Conservation (phyloP, 2,888 invertebrate species). For the Eupeodes luniger region DNA sequence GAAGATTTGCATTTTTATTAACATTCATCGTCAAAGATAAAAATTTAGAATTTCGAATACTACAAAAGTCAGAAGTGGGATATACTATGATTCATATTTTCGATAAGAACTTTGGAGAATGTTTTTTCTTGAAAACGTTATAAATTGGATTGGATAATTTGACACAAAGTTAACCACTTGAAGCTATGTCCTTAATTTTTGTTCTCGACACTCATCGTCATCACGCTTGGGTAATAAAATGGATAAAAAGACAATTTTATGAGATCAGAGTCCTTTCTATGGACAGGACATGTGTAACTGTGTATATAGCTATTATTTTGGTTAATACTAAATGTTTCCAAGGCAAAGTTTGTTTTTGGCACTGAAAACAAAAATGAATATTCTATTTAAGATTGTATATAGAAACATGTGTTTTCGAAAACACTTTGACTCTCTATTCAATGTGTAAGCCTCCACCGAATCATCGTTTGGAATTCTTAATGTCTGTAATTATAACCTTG, state of each 20-base stretch:
- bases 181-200: too few species aligned
- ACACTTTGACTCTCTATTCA: slow-evolving; percentile 25
- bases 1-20: slow-evolving; percentile 69
- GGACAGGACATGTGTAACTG: neutral
- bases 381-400: neutral
- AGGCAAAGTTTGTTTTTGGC: neutral
- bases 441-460: slow-evolving; percentile 32
- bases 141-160: neutral
- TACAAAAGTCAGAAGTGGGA: slow-evolving; percentile 32
- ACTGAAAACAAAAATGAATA: neutral
- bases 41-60: slow-evolving; percentile 53
- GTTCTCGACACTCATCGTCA: neutral
- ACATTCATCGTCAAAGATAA: slow-evolving; percentile 50
- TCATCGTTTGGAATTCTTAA: slow-evolving; percentile 66
- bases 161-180: slow-evolving; percentile 3
- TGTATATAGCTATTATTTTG: neutral
- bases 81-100: neutral
- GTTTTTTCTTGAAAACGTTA: neutral
- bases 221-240: neutral
- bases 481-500: slow-evolving; percentile 18
- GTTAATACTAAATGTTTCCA: neutral
- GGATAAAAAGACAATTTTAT: neutral
- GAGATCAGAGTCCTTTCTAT: neutral
- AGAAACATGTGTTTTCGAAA: slow-evolving; percentile 55
- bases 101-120: neutral